These are phyloP conservation scores for Meteorus sp. DNA, from an alignment of 1,140 invertebrate genomes.

Conservation along the genomic window DNA sequence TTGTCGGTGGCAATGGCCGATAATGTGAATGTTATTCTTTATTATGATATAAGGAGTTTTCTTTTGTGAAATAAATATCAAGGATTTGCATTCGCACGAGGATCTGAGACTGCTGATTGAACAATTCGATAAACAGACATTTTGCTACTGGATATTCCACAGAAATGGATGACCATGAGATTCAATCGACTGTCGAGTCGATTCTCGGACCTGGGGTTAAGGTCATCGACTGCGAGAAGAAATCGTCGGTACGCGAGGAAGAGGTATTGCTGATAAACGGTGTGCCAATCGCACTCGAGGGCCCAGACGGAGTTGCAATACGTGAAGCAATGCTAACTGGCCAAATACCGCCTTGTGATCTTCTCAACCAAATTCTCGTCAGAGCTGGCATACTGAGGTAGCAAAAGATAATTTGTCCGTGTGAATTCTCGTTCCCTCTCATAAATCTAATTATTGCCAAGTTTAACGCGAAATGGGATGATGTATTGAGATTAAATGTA, in stretches of 20 bases:
- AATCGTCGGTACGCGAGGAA: conserved; percentile 71
- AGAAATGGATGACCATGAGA: conserved; percentile 72
- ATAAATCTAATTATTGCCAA: conserved; percentile 8
- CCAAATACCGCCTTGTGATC: conserved; percentile 71
- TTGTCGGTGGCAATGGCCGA: too few relatives aligned
- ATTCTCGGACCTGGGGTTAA: conserved; percentile 74
- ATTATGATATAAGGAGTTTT: too few relatives aligned
- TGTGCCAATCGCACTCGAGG: conserved; percentile 70
- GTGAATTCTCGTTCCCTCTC: conserved; percentile 13
- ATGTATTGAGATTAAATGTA: neutral
- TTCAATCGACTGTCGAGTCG: conserved; percentile 77
- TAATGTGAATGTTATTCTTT: too few relatives aligned
- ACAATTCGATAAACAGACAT: neutral
- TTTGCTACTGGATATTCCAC: conserved; percentile 21
- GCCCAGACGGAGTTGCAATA: conserved; percentile 71
- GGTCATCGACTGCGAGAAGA: conserved; percentile 77
- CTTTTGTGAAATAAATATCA: too few relatives aligned
- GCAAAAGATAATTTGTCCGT: conserved; percentile 33
- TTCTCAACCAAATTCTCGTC: conserved; percentile 72
- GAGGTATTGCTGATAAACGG: conserved; percentile 77
- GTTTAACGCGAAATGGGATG: neutral
- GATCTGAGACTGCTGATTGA: conserved; percentile 17
- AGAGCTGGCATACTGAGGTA: conserved; percentile 67
- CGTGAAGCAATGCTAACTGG: conserved; percentile 72
- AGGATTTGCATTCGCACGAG: conserved; percentile 38